These are phyloP conservation scores for Sinhomidia bicolor DNA, from an alignment of 2,888 invertebrate genomes.

Conservation along the genomic window DNA sequence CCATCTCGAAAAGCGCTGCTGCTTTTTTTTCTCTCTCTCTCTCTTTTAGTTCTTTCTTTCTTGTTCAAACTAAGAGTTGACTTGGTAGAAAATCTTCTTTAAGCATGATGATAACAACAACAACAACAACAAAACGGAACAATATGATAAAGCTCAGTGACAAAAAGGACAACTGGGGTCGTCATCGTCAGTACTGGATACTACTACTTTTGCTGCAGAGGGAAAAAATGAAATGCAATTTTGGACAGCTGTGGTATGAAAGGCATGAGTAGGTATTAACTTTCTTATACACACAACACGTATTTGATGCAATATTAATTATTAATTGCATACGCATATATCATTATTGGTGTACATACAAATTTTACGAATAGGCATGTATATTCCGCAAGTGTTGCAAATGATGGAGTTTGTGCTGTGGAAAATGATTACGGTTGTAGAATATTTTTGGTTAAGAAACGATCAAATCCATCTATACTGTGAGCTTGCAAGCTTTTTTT, in stretches of 20 bases:
- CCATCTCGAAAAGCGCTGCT: slow-evolving; percentile 43
- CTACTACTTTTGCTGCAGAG: not conserved
- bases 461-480: no score
- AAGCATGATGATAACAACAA: slow-evolving; percentile 61
- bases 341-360: no score
- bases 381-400: no score
- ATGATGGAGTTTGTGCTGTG: no score
- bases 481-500: not conserved
- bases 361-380: not conserved
- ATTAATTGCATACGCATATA: no score
- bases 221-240: not conserved
- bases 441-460: no score
- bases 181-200: slow-evolving; percentile 36
- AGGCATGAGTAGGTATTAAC: not conserved
- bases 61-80: slow-evolving; percentile 56
- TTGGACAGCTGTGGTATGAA: not conserved
- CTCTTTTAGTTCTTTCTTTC: no score
- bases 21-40: not conserved
- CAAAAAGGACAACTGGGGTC: slow-evolving; percentile 33
- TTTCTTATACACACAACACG: not conserved
- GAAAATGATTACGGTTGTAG: no score
- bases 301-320: no score
- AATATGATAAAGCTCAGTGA: slow-evolving; percentile 20
- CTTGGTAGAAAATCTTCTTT: slow-evolving; percentile 70
- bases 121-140: slow-evolving; percentile 9